phyloP scores from a whole-genome alignment of 2,113 vertebrate species.

The Gallinago jamesoni region DNA sequence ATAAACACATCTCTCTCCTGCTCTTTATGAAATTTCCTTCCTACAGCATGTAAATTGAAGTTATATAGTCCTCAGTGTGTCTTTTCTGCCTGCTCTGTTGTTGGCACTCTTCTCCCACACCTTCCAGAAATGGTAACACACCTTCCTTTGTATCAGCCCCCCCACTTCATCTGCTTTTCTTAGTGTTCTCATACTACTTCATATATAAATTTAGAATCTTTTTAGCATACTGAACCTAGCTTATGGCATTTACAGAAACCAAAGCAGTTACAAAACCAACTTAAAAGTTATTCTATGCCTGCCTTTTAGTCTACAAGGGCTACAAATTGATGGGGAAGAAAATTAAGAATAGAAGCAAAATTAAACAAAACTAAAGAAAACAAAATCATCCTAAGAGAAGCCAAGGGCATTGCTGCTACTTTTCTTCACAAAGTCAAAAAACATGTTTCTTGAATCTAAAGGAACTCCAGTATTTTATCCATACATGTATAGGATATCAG shows the following conservation, averaged over 20 bases:
- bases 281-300: not conserved
- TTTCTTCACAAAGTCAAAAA: not conserved
- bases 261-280: not conserved
- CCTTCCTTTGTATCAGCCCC: not conserved
- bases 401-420: not conserved
- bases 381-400: not conserved
- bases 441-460: not conserved
- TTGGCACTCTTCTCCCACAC: conserved; percentile 5
- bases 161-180: not conserved
- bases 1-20: not conserved
- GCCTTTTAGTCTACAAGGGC: not conserved
- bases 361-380: not conserved
- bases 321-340: not conserved
- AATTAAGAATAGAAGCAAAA: not conserved
- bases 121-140: not conserved
- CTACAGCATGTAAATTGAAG: not conserved
- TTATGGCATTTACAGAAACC: not conserved
- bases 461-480: not conserved
- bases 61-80: not conserved
- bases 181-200: not conserved
- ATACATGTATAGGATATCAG: rapidly evolving
- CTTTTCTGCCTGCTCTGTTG: not conserved
- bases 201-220: not conserved
- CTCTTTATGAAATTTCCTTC: conserved; percentile 34
- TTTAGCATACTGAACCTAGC: not conserved